Evolutionary conservation across 2,888 invertebrate species (phyloP).

Genomic region (Lycaena phlaeas): DNA sequence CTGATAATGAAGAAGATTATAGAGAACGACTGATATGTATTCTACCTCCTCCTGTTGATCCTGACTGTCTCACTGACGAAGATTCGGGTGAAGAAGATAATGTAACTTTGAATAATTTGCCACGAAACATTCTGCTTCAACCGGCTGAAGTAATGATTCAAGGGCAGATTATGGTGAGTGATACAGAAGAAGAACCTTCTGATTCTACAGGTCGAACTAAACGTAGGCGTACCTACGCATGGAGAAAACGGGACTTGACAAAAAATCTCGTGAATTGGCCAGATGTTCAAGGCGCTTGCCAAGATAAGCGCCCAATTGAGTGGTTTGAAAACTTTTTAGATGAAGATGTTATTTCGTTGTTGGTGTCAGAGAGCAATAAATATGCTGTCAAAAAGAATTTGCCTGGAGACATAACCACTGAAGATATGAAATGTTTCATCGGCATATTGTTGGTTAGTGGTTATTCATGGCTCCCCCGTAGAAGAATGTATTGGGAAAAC

Average conservation of each 20-base stretch:
- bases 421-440: slow-evolving; percentile 23
- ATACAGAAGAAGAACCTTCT: slow-evolving; percentile 14
- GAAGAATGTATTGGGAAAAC: slow-evolving; percentile 25
- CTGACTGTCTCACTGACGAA: slow-evolving; percentile 21
- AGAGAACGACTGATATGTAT: slow-evolving; percentile 16
- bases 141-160: slow-evolving; percentile 20
- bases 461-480: slow-evolving; percentile 22
- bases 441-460: slow-evolving; percentile 24
- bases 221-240: slow-evolving; percentile 19
- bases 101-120: slow-evolving; percentile 22
- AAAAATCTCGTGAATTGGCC: slow-evolving; percentile 20
- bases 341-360: slow-evolving; percentile 23
- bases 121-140: slow-evolving; percentile 22
- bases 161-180: slow-evolving; percentile 18
- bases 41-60: slow-evolving; percentile 22
- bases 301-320: slow-evolving; percentile 21
- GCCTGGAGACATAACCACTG: slow-evolving; percentile 22
- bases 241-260: slow-evolving; percentile 18
- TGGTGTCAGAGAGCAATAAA: slow-evolving; percentile 22
- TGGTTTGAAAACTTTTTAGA: slow-evolving; percentile 22
- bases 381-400: slow-evolving; percentile 23
- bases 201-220: slow-evolving; percentile 19
- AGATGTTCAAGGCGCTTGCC: slow-evolving; percentile 19
- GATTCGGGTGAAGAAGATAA: slow-evolving; percentile 22
- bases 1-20: too few species aligned